Evolutionary conservation across 2,888 invertebrate genomes (phyloP), one percentile per base, ranked within the genome.

Genomic region (Cataglyphis livida): DNA sequence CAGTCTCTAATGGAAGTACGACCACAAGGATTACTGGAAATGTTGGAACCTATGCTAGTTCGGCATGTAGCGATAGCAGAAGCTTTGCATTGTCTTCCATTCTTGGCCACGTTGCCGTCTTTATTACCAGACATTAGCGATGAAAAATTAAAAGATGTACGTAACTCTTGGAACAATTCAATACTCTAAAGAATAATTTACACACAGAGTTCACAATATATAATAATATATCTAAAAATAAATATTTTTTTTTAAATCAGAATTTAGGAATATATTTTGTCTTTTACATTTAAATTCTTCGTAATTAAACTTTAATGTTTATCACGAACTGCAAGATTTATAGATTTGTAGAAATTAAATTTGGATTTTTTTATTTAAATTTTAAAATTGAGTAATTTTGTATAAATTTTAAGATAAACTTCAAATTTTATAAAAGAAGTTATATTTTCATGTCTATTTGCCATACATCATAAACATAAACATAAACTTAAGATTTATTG

Each of bases 1-100:
- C 98, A 98, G 94, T 96, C 96, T 88, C 95, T 98, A 62, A 95
- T 98, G 93, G 97, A 98, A 93, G 96, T 96, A 41, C 96, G 97
- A 88, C 98, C 98, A 35, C 96, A 95, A 90, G 96, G 96, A 70
- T 95, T 97, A 85, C 94, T 96, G 44, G 96, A 96, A 91, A 95
- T 96, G 89, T 95, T 97, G 64, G 97, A 97, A 93, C 97, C 97
- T 25, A 92, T 95, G 73, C 95, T 97, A 86, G 96, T 97, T 38
- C 97, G 97, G 93, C 96, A 96, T 90, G 95, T 97, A 54, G 95
- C 97, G 54, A 96, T 96, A 90, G 96, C 96, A 91, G 97, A 97
- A 75, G 97, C 96, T 18, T 96, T 97, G 90, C 97, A 97, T 93
- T 97, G 97, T 94, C 95, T 97, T 87, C 97, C 97, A 74, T 97